These are phyloP conservation scores for Chlorops oryzae DNA, from an alignment of 1,140 invertebrate species.

Conservation along the genomic window DNA sequence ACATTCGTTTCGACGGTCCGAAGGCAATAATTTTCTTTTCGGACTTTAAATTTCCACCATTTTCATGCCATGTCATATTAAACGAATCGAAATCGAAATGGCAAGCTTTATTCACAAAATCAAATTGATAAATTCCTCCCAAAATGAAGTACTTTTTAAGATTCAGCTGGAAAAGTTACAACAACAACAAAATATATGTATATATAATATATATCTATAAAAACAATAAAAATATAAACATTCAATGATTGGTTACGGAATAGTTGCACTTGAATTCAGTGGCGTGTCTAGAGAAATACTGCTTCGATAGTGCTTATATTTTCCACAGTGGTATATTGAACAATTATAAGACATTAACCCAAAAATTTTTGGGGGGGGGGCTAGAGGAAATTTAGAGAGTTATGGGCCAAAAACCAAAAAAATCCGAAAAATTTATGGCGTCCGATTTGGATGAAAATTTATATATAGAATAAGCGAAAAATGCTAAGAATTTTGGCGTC, in stretches of 20 bases:
- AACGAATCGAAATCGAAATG: slow-evolving; percentile 26
- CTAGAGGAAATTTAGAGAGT: no score
- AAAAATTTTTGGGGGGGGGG: no score
- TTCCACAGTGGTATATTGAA: no score
- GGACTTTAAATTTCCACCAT: slow-evolving; percentile 20
- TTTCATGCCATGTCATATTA: slow-evolving; percentile 29
- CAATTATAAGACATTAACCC: no score
- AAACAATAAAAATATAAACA: slow-evolving; percentile 1
- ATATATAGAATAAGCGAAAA: no score
- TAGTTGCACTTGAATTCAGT: no score
- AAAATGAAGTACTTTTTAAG: slow-evolving; percentile 28
- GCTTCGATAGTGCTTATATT: no score
- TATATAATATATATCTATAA: background rate
- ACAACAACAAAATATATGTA: background rate
- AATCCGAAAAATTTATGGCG: no score
- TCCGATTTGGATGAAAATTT: no score
- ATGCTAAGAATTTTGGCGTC: no score
- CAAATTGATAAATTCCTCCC: slow-evolving; percentile 30
- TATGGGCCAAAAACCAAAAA: no score
- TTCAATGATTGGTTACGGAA: background rate
- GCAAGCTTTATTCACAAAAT: slow-evolving; percentile 22
- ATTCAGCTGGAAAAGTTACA: slow-evolving; percentile 27
- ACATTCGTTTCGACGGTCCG: background rate
- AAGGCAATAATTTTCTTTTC: slow-evolving; percentile 18
- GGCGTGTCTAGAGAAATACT: no score